These are phyloP conservation scores for Cataglyphis altisquamis DNA, from an alignment of 2,888 invertebrate genomes.

Conservation along the genomic window DNA sequence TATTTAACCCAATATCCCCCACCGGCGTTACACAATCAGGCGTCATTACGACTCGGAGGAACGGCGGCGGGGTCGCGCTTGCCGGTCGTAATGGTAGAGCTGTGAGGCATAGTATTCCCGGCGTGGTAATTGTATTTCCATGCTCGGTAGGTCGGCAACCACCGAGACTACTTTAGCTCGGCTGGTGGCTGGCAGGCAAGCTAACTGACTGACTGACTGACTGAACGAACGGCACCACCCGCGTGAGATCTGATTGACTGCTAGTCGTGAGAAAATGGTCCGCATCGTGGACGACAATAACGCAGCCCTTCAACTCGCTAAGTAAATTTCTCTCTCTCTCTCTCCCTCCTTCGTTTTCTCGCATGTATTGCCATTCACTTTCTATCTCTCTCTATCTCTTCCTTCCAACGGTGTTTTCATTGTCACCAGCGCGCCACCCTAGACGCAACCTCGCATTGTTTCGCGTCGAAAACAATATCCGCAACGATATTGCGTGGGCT, in stretches of 20 bases:
- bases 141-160: constrained; percentile 77
- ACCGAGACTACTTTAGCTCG: constrained; percentile 67
- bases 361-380: background rate
- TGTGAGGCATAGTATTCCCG: constrained; percentile 75
- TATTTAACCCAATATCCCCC: constrained; percentile 85
- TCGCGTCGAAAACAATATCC: constrained; percentile 85
- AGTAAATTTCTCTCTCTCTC: constrained; percentile 26
- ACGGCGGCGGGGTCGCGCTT: constrained; percentile 52
- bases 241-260: constrained; percentile 70
- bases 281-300: constrained; percentile 67
- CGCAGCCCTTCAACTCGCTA: constrained; percentile 53
- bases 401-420: constrained; percentile 61
- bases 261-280: constrained; percentile 71
- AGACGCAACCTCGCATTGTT: constrained; percentile 58
- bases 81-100: constrained; percentile 66
- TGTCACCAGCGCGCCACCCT: constrained; percentile 65
- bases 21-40: constrained; percentile 84
- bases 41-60: constrained; percentile 81
- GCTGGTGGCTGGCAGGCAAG: constrained; percentile 58
- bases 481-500: constrained; percentile 84
- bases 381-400: constrained; percentile 13
- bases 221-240: constrained; percentile 31
- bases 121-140: constrained; percentile 85
- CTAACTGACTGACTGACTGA: constrained; percentile 72
- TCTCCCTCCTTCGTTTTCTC: constrained; percentile 19